These are phyloP conservation scores for Drosophila sulfurigaster DNA, from an alignment of 1,140 invertebrate species.

Conservation along the genomic window DNA sequence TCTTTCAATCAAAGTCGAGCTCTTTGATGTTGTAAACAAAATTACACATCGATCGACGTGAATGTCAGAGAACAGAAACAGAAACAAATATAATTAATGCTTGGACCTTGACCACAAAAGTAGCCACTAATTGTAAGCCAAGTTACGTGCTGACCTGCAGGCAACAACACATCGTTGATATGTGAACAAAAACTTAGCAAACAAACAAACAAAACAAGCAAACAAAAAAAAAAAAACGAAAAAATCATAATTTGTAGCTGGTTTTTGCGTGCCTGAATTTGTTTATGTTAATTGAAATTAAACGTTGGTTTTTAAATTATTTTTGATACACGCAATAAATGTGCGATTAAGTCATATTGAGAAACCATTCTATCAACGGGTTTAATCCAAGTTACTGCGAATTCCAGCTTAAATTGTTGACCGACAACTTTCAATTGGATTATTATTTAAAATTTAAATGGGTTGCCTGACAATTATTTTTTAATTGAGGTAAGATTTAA, in stretches of 20 bases:
- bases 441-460: background rate
- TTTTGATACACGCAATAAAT: conserved; percentile 21
- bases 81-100: conserved; percentile 25
- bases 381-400: background rate
- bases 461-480: background rate
- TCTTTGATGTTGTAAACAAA: background rate
- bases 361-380: conserved; percentile 5
- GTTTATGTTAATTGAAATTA: conserved; percentile 47
- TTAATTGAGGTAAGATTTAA: background rate
- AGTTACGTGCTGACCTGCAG: conserved; percentile 60
- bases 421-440: conserved; percentile 21
- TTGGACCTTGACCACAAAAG: conserved; percentile 12
- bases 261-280: conserved; percentile 36
- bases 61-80: conserved; percentile 35
- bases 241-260: conserved; percentile 25
- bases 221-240: background rate
- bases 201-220: conserved; percentile 13
- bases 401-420: conserved; percentile 4
- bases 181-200: conserved; percentile 20
- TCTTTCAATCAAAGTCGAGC: background rate
- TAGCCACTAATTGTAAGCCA: conserved; percentile 32
- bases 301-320: conserved; percentile 50
- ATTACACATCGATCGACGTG: conserved; percentile 19
- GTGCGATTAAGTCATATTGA: background rate
- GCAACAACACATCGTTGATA: conserved; percentile 9